Evolutionary conservation across 2,113 vertebrate species (phyloP).

Genomic region (Seriola quinqueradiata): DNA sequence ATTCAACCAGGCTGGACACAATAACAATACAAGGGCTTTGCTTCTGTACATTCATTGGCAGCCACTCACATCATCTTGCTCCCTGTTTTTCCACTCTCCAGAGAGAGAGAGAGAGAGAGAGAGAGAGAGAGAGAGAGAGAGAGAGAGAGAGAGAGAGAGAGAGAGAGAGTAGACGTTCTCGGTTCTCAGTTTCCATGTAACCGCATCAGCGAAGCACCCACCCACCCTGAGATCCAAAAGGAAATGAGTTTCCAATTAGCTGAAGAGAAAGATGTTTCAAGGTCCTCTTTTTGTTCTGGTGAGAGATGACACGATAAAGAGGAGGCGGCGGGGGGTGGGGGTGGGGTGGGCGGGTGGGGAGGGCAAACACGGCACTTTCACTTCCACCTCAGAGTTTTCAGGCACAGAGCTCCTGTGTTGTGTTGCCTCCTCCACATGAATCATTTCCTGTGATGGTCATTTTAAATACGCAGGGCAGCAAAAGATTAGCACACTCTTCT

Average conservation of each 20-base stretch:
- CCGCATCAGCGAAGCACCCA: not conserved
- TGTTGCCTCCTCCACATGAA: slow-evolving; percentile 20
- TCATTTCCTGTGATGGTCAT: slow-evolving; percentile 43
- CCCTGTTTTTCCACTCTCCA: not conserved
- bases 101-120: no score
- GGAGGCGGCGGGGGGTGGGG: not conserved
- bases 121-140: no score
- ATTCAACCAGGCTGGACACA: slow-evolving; percentile 28
- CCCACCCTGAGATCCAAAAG: slow-evolving; percentile 37
- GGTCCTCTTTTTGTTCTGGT: slow-evolving; percentile 58
- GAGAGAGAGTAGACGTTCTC: slow-evolving; percentile 1
- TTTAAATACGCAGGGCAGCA: slow-evolving; percentile 7
- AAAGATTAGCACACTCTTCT: slow-evolving; percentile 10
- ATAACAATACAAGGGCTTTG: slow-evolving; percentile 45
- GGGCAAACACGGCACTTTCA: slow-evolving; percentile 56
- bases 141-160: no score
- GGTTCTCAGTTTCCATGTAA: slow-evolving; percentile 42
- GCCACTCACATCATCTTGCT: slow-evolving; percentile 24
- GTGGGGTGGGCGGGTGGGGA: not conserved
- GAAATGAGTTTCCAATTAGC: slow-evolving; percentile 63
- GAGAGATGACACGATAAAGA: slow-evolving; percentile 39
- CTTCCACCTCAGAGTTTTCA: slow-evolving; percentile 56
- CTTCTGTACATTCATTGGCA: slow-evolving; percentile 32
- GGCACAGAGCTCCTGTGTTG: not conserved
- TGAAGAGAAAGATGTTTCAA: slow-evolving; percentile 67